Evolutionary conservation across 35 echinoderm and acorn worm genomes (phyloP).

Genomic region (Amphiura filiformis): DNA sequence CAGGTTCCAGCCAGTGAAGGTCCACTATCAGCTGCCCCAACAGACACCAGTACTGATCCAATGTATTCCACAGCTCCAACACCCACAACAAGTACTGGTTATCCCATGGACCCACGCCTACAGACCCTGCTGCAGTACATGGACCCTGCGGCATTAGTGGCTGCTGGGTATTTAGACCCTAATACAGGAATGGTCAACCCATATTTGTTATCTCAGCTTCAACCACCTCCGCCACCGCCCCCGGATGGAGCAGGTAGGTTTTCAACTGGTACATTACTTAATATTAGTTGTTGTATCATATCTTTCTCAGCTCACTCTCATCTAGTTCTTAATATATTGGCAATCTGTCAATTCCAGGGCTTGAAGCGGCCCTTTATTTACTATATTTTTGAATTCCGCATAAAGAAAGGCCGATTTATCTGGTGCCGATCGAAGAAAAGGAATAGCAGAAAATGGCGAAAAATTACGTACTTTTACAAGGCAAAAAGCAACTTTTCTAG

Average conservation of each 20-base stretch:
- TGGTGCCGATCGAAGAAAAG: too few relatives aligned
- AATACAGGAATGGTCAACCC: slow-evolving; percentile 36
- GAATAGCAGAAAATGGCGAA: too few relatives aligned
- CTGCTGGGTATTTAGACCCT: slow-evolving; percentile 20
- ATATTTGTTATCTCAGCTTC: slow-evolving; percentile 13
- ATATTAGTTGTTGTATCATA: too few relatives aligned
- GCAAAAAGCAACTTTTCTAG: too few relatives aligned
- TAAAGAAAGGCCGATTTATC: too few relatives aligned
- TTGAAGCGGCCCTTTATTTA: too few relatives aligned
- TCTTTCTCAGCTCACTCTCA: too few relatives aligned
- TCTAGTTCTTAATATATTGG: too few relatives aligned
- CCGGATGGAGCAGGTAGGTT: slow-evolving; percentile 19
- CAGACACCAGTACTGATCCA: not conserved
- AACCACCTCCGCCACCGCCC: slow-evolving; percentile 31
- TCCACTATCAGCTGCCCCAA: not conserved
- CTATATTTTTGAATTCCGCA: too few relatives aligned
- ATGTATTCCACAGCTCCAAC: not conserved
- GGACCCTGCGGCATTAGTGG: not conserved
- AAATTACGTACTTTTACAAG: too few relatives aligned
- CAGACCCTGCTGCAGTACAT: not conserved
- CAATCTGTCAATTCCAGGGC: too few relatives aligned
- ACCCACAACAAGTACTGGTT: not conserved
- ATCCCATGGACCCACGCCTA: not conserved
- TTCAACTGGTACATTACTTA: too few relatives aligned
- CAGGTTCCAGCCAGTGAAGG: not conserved